phyloP scores from a whole-genome alignment of 2,113 vertebrate genomes.

The Speoplatyrhinus poulsoni region DNA sequence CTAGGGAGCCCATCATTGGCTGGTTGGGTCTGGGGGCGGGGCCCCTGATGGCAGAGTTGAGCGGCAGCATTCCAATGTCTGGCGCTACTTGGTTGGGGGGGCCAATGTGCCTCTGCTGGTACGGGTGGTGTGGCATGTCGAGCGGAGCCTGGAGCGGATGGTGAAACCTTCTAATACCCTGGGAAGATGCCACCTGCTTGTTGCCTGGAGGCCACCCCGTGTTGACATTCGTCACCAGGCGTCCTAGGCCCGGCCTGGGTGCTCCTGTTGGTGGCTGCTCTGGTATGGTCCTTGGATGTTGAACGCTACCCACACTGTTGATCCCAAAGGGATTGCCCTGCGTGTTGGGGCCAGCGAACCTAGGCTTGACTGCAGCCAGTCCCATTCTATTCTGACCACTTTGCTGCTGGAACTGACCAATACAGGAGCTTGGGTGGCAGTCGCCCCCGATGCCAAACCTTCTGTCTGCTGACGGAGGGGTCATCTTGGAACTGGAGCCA shows the following conservation, averaged over 20 bases:
- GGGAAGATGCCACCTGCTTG: conserved; percentile 80
- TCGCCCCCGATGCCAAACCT: conserved; percentile 80
- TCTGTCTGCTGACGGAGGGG: conserved; percentile 73
- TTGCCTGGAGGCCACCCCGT: conserved; percentile 82
- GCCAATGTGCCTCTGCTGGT: conserved; percentile 78
- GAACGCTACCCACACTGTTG: conserved; percentile 69
- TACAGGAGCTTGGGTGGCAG: conserved; percentile 71
- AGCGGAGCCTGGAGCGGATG: conserved; percentile 74
- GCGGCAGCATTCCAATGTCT: conserved; percentile 81
- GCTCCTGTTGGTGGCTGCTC: conserved; percentile 52
- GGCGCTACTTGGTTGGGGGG: conserved; percentile 83
- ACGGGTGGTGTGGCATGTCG: conserved; percentile 76
- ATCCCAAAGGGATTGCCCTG: conserved; percentile 78
- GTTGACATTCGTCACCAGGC: conserved; percentile 75
- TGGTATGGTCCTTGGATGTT: conserved; percentile 76
- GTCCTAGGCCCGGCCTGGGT: conserved; percentile 74
- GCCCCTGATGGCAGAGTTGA: conserved; percentile 79
- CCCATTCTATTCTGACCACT: conserved; percentile 79
- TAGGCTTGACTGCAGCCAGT: conserved; percentile 77
- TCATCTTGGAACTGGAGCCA: conserved; percentile 79
- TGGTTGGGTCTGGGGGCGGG: conserved; percentile 79
- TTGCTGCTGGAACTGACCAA: conserved; percentile 81
- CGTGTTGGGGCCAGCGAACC: conserved; percentile 77
- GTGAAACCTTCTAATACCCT: conserved; percentile 72
- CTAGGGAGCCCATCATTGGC: conserved; percentile 78